Evolutionary conservation across 37 sponge, comb jelly and placozoan genomes (phyloP).

Genomic region (Theonella swinhoei): DNA sequence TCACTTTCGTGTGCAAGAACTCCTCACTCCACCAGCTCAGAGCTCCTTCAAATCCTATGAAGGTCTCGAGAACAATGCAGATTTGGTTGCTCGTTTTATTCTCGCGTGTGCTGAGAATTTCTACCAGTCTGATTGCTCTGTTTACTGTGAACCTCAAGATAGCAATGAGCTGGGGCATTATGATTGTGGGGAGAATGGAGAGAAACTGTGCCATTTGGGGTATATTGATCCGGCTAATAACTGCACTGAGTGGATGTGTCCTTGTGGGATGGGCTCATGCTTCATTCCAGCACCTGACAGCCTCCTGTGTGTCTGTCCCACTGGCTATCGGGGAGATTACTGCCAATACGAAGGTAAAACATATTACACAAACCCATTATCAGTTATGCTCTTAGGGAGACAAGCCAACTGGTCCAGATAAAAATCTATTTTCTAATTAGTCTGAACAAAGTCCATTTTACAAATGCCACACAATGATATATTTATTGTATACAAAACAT

Average conservation of each 20-base stretch:
- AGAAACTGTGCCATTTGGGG: neutral
- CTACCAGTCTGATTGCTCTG: neutral
- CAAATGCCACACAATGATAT: no score
- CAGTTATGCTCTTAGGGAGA: no score
- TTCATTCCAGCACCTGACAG: constrained; percentile 18
- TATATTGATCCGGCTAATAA: neutral
- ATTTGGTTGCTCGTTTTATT: neutral
- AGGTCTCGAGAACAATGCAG: neutral
- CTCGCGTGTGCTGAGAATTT: neutral
- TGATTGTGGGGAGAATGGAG: neutral
- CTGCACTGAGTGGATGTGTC: constrained; percentile 42
- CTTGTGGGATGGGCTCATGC: constrained; percentile 54
- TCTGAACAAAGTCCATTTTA: no score
- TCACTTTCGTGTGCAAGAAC: neutral
- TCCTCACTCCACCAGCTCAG: neutral
- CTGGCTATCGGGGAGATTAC: constrained; percentile 46
- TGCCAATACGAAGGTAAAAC: constrained; percentile 49
- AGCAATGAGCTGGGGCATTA: neutral
- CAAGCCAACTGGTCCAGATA: no score
- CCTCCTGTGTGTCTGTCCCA: constrained; percentile 47
- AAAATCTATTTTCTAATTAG: no score
- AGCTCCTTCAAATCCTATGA: neutral
- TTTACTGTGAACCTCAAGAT: neutral
- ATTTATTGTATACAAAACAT: no score
- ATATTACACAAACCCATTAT: neutral